Base-by-base conservation (phyloP, 2,888 invertebrate species). In the Orgyia antiqua region DNA sequence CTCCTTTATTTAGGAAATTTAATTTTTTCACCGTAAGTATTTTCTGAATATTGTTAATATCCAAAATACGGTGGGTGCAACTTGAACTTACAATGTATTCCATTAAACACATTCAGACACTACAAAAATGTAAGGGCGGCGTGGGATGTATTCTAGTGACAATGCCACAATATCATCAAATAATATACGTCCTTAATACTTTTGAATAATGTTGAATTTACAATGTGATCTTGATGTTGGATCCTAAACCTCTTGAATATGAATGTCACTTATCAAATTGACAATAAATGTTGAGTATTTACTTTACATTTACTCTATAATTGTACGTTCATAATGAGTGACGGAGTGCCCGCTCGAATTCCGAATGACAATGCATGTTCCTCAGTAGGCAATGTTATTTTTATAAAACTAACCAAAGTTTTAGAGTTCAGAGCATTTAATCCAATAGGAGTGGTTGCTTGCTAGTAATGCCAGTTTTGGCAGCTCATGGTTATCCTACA, bases 231-330 rank as follows among this genome's bases (percentile, higher is more conserved):
- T 15, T 17, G 6, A 11, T 12, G 23, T 28, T 37, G 27, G 29
- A 37, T 45, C 31, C 43, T 43, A 47, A 53, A 40, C 51, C 51
- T 54, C 58, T 57, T 58, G 53, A 67, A 52, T 49, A 62, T 61
- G 55, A 69, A 73, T 74, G 75, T 72, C 76, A 74, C 57, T 70
- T 71, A 76, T 78, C 69, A 71, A 79, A 75, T 73, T 64, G 72
- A 72, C 78, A 73, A 71, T 74, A 75, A 70, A 68, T 63, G 61
- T 72, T 60, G 60, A 79, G 79, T 83, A 78, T 83, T 83, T 83
- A 79, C 74, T 78, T 82, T 73, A 72, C 64, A 78, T 79, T 78
- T 77, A 78, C 75, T 70, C 70, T 67, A 75, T 75, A 77, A 80
- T 78, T 73, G 73, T 75, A 57, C 51, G 62, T 57, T 53, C 57